Conservation (phyloP, 2,888 invertebrate genomes). For the Acheta domesticus region DNA sequence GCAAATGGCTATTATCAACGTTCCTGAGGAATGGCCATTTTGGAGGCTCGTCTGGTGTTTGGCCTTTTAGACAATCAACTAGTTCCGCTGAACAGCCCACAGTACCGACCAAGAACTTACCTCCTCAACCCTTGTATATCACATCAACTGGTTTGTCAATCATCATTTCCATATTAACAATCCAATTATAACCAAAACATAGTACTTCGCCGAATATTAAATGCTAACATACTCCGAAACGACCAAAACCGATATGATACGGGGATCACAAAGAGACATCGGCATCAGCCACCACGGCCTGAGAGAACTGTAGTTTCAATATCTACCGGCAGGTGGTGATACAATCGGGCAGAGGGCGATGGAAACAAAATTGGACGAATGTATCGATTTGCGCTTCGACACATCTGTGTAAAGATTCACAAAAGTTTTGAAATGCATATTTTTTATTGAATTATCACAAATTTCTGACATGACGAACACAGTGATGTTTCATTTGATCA, state of each 20-base stretch:
- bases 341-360: background rate
- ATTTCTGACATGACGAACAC: too few relatives aligned
- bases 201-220: background rate
- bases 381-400: too few relatives aligned
- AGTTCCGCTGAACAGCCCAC: background rate
- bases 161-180: too few relatives aligned
- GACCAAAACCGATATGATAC: background rate
- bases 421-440: too few relatives aligned
- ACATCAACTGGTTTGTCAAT: background rate
- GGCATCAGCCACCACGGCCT: background rate
- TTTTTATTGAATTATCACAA: too few relatives aligned
- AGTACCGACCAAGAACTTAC: background rate
- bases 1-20: too few relatives aligned
- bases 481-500: too few relatives aligned
- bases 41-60: background rate
- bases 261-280: conserved; percentile 1
- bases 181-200: too few relatives aligned
- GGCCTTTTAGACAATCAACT: conserved; percentile 18
- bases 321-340: background rate
- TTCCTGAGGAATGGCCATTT: background rate
- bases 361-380: too few relatives aligned
- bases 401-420: too few relatives aligned
- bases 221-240: background rate
- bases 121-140: background rate
- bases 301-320: background rate